Conservation (phyloP, 2,888 invertebrate species). For the Xestia c-nigrum region DNA sequence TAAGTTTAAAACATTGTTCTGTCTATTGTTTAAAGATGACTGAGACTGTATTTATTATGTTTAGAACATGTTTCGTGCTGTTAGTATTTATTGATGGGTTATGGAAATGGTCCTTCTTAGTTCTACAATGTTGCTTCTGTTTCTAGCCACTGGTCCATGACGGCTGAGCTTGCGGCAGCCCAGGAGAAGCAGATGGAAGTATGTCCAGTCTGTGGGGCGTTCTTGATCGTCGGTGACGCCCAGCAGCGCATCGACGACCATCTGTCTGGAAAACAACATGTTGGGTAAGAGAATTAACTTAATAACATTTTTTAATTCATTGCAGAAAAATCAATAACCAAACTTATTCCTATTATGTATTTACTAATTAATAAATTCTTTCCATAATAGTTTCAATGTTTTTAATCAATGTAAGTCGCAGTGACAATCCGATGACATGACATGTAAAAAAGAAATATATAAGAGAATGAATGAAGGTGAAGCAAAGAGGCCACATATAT, state of each 20-base stretch:
- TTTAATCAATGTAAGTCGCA: too few relatives aligned
- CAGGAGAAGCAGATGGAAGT: constrained; percentile 99
- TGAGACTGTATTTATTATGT: background rate
- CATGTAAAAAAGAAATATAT: too few relatives aligned
- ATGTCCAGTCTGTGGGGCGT: constrained; percentile 99
- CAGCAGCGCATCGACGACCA: constrained; percentile 99
- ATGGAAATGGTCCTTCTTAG: background rate
- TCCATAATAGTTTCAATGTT: too few relatives aligned
- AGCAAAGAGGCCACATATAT: too few relatives aligned
- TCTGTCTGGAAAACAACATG: constrained; percentile 99
- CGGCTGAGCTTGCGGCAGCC: constrained; percentile 95
- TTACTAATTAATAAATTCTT: background rate
- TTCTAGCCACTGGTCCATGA: constrained; percentile 92
- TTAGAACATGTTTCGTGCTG: background rate
- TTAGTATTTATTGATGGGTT: background rate
- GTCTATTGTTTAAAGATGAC: background rate
- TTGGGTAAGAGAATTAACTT: constrained; percentile 93
- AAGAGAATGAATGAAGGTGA: too few relatives aligned
- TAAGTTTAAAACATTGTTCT: background rate
- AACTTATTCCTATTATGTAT: background rate
- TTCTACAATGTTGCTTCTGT: constrained; percentile 7
- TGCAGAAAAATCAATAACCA: background rate
- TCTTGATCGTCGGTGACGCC: constrained; percentile 99
- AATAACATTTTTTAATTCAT: background rate
- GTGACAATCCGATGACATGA: too few relatives aligned